Evolutionary conservation across 2,113 vertebrate genomes (phyloP), one percentile per base, ranked within the genome.

Genomic region (Chrysemys picta): DNA sequence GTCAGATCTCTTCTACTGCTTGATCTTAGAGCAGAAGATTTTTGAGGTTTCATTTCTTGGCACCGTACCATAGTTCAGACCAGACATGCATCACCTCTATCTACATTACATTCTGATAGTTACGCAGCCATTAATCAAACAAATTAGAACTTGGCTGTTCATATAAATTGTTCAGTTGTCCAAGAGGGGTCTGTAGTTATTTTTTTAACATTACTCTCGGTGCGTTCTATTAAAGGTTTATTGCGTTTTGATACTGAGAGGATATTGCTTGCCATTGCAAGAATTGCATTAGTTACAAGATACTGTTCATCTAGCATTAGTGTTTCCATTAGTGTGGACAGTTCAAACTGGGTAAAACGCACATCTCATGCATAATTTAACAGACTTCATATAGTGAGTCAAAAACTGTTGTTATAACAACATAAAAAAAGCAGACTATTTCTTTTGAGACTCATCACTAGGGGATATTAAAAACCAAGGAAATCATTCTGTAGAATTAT

Each of bases 361-460:
- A 92, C 76, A 84, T 69, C 95, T 95, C 93, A 69, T 95, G 75
- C 91, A 95, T 94, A 84, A 96, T 96, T 95, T 91, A 95, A 89
- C 53, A 72, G 78, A 8, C 50, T 93, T 95, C 91, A 91, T 49
- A 88, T 4, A 94, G 90, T 0, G 53, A 96, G 91, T 88, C 91
- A 93, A 97, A 95, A 95, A 52, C 82, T 80, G 87, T 94, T 89
- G 89, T 38, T 45, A 86, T 82, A 91, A 65, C 80, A 93, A 85
- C 84, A 65, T 75, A 84, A 95, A 89, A 31, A 31, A 65, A 82
- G 82, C 84, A 89, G 89, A 47, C 38, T 62, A 0, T 56, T 95
- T 79, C 69, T 94, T 91, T 38, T 45, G 85, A 87, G 80, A 79
- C 3, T 65, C 56, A 13, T 84, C 78, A 62, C 52, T 80, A 57